Evolutionary conservation across 2,113 vertebrate genomes (phyloP).

Genomic region (Chiloscyllium plagiosum): DNA sequence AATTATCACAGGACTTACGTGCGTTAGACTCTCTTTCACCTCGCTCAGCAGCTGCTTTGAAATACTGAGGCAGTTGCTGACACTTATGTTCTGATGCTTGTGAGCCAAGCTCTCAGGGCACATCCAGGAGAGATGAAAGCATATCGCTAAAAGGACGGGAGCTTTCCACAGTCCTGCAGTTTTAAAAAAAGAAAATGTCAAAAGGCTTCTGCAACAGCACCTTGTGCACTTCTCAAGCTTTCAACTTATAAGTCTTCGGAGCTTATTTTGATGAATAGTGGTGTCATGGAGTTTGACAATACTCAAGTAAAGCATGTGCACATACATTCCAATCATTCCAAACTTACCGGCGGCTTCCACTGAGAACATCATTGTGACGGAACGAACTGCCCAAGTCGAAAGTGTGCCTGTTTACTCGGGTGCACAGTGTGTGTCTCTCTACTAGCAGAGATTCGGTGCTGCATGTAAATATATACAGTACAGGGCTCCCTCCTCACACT

Average conservation of each 20-base stretch:
- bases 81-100: not conserved
- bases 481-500: not conserved
- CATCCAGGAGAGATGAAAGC: not conserved
- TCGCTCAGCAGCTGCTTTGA: conserved; percentile 37
- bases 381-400: not conserved
- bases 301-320: not conserved
- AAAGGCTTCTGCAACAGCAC: not conserved
- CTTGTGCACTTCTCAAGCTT: not conserved
- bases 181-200: not conserved
- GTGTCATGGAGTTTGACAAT: not conserved
- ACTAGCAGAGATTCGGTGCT: not conserved
- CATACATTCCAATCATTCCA: not conserved
- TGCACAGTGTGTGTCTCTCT: not conserved
- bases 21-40: not conserved
- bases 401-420: not conserved
- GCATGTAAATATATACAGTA: not conserved
- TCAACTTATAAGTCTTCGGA: not conserved
- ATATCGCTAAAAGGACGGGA: not conserved
- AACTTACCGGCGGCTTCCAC: not conserved
- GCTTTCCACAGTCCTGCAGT: not conserved
- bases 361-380: not conserved
- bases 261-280: not conserved
- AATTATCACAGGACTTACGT: not conserved
- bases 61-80: not conserved
- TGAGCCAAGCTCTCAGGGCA: not conserved